Base-by-base conservation (phyloP, 2,888 invertebrate species). In the Odontomyia ornata region DNA sequence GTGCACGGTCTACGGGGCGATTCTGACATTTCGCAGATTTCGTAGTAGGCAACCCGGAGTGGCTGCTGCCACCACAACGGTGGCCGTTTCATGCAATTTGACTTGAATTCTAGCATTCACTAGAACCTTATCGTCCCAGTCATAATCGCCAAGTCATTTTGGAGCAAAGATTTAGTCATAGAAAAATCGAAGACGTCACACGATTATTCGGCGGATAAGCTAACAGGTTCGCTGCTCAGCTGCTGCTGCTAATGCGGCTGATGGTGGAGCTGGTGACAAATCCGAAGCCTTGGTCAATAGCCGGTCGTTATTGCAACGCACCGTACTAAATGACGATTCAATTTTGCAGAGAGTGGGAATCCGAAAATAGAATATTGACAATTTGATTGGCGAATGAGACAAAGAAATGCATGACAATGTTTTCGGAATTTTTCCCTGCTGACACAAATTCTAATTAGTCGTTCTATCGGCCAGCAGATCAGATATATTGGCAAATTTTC, bases 291-390 rank as follows among this genome's bases (percentile, higher is more conserved):
- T 25, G 57, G 57, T 60, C 57, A 23, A 60, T 25, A 60, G 57
- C 25, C 57, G 23, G 57, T 9, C 57, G 23, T 11, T 7, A 9
- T 25, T 60, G 57, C 11, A 23, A 60, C 57, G 57, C 25, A 25
- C 23, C 25, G 57, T 25, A 11, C n/a, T 25, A 25, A 25, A 25
- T 21, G 57, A 60, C 25, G 57, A 60, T 18, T 60, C 25, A 25
- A 9, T 25, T 52, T 18, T 52, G 52, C 57, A 11, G 57, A n/a
- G n/a, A 60, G 2, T 60, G 25, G 25, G 25, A 15, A 23, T 18
- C 57, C 57, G 25, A 60, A 60, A 60, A 60, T 60, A 60, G 57
- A 60, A 3, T 60, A 18, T 60, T 60, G 57, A 60, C 57, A 60
- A 9, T 23, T 60, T 25, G 4, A 13, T 23, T 60, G 57, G 57